Percentiles rank a stretch among this genome's conserved stretches.
Conservation (phyloP, 2,113 vertebrate species). For the Channa argus region DNA sequence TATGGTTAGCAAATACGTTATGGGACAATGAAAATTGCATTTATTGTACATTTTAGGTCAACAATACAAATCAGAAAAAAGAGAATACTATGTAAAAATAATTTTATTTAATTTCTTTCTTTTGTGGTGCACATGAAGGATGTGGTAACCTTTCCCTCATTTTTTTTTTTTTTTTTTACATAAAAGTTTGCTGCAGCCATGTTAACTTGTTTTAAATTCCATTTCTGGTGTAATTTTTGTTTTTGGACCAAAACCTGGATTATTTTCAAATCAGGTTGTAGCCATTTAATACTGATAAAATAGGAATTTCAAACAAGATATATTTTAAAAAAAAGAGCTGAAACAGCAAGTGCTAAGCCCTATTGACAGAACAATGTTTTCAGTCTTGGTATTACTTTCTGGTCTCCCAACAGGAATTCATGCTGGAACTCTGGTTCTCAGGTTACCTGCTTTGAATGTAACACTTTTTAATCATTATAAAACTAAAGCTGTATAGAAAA, state of each 20-base stretch:
- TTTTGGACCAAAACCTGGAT: neutral
- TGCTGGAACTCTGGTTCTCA: slow-evolving; percentile 12
- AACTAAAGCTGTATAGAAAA: neutral
- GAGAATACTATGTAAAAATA: too few relatives aligned
- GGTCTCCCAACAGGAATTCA: slow-evolving; percentile 34
- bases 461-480: neutral
- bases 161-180: too few relatives aligned
- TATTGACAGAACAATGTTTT: neutral
- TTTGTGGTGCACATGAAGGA: neutral
- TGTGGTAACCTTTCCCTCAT: neutral
- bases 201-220: too few relatives aligned
- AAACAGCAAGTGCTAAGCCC: neutral
- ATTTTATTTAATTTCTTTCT: too few relatives aligned
- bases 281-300: neutral
- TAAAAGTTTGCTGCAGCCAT: too few relatives aligned
- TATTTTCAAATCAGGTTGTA: neutral
- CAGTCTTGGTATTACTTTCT: slow-evolving; percentile 8
- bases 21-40: too few relatives aligned
- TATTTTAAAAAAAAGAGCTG: too few relatives aligned
- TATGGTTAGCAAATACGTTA: too few relatives aligned
- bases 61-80: too few relatives aligned
- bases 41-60: too few relatives aligned
- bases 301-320: neutral
- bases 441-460: slow-evolving; percentile 26
- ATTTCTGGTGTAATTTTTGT: too few relatives aligned